phyloP scores from a whole-genome alignment of 2,797 vertebrate species.

The Alcedo atthis region DNA sequence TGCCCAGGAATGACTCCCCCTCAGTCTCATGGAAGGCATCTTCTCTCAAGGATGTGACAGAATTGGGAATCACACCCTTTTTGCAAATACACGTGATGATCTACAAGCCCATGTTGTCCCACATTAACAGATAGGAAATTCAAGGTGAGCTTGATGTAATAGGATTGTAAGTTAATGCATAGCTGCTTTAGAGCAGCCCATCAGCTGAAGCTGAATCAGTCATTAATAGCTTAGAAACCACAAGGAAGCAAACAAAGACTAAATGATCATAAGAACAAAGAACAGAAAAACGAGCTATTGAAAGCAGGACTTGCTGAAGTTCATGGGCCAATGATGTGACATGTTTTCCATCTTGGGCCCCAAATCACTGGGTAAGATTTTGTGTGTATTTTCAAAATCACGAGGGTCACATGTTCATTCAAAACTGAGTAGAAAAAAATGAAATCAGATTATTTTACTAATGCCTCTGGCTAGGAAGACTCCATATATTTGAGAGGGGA shows the following conservation, averaged over 20 bases:
- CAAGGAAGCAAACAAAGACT: not conserved
- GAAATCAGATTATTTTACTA: not conserved
- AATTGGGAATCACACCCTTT: not conserved
- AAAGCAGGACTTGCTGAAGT: slow-evolving; percentile 6
- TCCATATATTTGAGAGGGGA: not conserved
- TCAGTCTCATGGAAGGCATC: not conserved
- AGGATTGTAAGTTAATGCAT: not conserved
- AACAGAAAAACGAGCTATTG: not conserved
- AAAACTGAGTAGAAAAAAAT: not conserved
- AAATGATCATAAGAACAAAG: not conserved
- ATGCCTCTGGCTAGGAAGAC: not conserved
- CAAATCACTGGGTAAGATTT: not conserved
- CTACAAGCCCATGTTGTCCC: not conserved
- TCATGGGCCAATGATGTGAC: not conserved
- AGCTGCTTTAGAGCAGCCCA: not conserved
- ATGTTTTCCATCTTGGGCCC: not conserved
- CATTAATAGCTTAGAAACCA: slow-evolving; percentile 11
- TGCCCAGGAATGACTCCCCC: not conserved
- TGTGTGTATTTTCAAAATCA: not conserved
- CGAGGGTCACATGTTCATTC: not conserved
- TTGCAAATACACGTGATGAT: not conserved
- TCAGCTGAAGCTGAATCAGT: not conserved
- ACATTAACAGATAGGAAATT: not conserved
- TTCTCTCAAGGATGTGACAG: not conserved
- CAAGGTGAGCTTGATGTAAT: not conserved